phyloP scores from a whole-genome alignment of 2,797 vertebrate species.

The Peromyscus melanophrys region DNA sequence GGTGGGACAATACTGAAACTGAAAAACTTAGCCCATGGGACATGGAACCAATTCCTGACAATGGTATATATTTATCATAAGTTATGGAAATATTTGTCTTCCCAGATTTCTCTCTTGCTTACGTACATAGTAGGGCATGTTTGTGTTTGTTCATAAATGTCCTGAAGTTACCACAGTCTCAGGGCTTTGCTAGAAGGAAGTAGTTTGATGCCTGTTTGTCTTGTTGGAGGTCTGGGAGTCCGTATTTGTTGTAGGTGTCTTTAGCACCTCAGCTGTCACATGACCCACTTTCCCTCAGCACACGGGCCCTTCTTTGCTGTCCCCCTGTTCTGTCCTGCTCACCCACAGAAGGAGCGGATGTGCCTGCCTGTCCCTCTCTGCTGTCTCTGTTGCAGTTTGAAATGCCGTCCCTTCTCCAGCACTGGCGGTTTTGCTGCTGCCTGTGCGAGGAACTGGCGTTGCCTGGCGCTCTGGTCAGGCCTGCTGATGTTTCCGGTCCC shows the following conservation, averaged over 20 bases:
- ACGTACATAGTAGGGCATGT: not conserved
- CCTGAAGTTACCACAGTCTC: not conserved
- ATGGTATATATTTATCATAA: constrained; percentile 90
- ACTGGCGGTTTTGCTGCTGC: not conserved
- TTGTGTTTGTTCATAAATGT: constrained; percentile 29
- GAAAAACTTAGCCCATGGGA: constrained; percentile 99
- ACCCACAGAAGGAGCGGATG: not conserved
- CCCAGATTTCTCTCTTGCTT: not conserved
- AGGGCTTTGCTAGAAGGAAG: not conserved
- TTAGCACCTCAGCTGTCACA: not conserved
- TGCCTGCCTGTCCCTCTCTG: not conserved
- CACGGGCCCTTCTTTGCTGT: not conserved
- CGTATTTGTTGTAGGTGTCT: not conserved
- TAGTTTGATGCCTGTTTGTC: not conserved
- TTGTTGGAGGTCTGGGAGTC: not conserved
- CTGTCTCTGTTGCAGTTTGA: not conserved
- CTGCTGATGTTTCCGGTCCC: not conserved
- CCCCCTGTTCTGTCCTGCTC: not conserved
- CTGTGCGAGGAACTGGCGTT: not conserved
- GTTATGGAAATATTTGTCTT: not conserved
- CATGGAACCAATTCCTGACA: constrained; percentile 96
- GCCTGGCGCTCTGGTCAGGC: not conserved
- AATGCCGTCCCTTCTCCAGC: not conserved
- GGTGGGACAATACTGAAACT: constrained; percentile 98
- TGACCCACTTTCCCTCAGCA: not conserved